Base-by-base conservation (phyloP, 35 echinoderm and acorn worm genomes). In the Ptychodera flava region DNA sequence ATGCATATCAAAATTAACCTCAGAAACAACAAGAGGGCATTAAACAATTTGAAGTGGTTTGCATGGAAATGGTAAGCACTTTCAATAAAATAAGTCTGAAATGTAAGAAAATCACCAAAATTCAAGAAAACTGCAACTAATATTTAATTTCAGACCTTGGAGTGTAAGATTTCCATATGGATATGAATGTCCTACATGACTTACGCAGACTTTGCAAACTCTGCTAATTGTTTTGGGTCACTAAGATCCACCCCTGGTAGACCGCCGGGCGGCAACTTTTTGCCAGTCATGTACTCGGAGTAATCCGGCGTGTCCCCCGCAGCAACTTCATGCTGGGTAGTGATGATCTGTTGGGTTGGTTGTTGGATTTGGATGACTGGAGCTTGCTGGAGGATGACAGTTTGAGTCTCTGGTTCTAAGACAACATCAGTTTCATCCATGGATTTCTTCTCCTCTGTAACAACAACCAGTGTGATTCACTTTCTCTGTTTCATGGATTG, bases 211-310 rank as follows among this genome's bases (percentile, higher is more conserved):
- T 92, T 92, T 84, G 96, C 96, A 90, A 99, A 99, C 78, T 99
- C 96, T 81, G 96, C 96, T 33, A 99, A 79, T 81, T 99, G 96
- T 89, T 99, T 99, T 0, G 96, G 96, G 45, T 99, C 96, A 87
- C 96, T 99, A 0, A 99, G 86, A 87, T 99, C 96, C 38, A 99
- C 94, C 28, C 96, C 96, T 27, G 96, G 96, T 78, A 99, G 94
- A 29, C 96, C 96, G 64, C 93, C 96, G 37, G 96, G 96, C 27
- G 96, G 96, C 32, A 99, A 79, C 88, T 99, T 99, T 90, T 99
- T 99, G 16, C 96, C 96, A 29, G 93, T 99, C 78, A 99, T 82
- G 82, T 99, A 99, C 84, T 99, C 96, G 0, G 96, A 99, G 45
- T 99, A 99, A 85, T 99, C 96, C 82, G 96, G 96, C 30, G 90